Evolutionary conservation across 2,888 invertebrate genomes (phyloP).

Genomic region (Leptopilina myrica): DNA sequence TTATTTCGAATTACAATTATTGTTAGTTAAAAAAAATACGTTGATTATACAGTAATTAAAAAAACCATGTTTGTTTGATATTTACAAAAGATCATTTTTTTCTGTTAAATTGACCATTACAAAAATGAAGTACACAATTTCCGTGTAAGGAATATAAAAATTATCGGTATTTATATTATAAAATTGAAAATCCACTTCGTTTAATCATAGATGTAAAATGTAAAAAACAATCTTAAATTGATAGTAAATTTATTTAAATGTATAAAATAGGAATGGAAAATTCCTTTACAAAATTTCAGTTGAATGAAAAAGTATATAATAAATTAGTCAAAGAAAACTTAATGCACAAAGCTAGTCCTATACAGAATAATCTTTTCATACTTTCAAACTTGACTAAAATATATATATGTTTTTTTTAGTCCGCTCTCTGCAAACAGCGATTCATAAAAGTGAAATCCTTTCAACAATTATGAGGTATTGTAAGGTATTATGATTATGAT

Average conservation of each 20-base stretch:
- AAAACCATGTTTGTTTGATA: neutral
- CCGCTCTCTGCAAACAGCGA: constrained; percentile 13
- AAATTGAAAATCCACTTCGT: no score
- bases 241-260: neutral
- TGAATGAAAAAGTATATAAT: constrained; percentile 10
- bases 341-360: constrained; percentile 29
- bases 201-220: no score
- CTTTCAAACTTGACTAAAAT: constrained; percentile 4
- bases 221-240: constrained; percentile 9
- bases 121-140: neutral
- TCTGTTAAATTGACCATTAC: no score
- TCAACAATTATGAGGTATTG: constrained; percentile 46
- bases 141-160: no score
- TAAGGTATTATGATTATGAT: constrained; percentile 65
- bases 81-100: neutral
- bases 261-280: neutral
- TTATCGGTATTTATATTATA: no score
- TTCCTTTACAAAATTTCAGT: constrained; percentile 40
- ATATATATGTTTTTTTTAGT: constrained; percentile 17
- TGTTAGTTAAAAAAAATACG: neutral
- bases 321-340: constrained; percentile 8
- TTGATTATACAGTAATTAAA: neutral
- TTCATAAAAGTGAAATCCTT: constrained; percentile 19
- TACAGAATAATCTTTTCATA: constrained; percentile 34
- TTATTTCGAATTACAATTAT: neutral